phyloP scores from a whole-genome alignment of 64 coral and sea anemone species.

The Dendrophyllia cribrosa region DNA sequence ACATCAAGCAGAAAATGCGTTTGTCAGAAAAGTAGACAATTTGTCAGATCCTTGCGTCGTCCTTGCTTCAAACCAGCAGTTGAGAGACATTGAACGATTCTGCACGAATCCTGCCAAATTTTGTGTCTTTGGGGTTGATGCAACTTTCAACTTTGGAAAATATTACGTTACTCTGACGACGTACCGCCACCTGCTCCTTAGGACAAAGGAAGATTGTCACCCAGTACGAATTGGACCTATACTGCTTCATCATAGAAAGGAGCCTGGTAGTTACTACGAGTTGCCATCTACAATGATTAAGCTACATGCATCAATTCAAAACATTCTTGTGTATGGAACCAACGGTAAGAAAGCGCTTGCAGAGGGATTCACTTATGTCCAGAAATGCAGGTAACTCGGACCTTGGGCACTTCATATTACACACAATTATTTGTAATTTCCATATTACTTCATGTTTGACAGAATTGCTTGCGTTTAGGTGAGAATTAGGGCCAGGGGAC shows the following conservation, averaged over 20 bases:
- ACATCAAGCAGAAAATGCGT: constrained; percentile 74
- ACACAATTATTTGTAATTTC: too few species aligned
- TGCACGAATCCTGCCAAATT: constrained; percentile 67
- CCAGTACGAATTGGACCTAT: constrained; percentile 73
- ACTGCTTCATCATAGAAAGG: constrained; percentile 71
- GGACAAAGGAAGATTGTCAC: constrained; percentile 36
- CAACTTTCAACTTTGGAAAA: constrained; percentile 69
- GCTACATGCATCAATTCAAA: constrained; percentile 41
- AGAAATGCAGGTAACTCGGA: too few species aligned
- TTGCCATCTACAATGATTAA: constrained; percentile 72
- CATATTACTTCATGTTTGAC: too few species aligned
- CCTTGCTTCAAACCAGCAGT: constrained; percentile 64
- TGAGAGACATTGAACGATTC: constrained; percentile 70
- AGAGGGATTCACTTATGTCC: too few species aligned
- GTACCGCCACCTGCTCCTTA: constrained; percentile 44
- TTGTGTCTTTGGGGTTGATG: constrained; percentile 67
- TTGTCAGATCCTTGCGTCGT: constrained; percentile 55
- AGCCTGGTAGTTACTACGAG: constrained; percentile 55
- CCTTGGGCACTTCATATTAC: too few species aligned
- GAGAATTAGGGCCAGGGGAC: too few species aligned
- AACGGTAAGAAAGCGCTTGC: constrained; percentile 48
- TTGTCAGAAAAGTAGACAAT: constrained; percentile 67
- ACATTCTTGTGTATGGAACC: constrained; percentile 56
- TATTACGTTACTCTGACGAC: constrained; percentile 57
- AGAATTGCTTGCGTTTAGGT: too few species aligned